Conservation (phyloP, 2,113 vertebrate genomes). For the Symphodus melops region DNA sequence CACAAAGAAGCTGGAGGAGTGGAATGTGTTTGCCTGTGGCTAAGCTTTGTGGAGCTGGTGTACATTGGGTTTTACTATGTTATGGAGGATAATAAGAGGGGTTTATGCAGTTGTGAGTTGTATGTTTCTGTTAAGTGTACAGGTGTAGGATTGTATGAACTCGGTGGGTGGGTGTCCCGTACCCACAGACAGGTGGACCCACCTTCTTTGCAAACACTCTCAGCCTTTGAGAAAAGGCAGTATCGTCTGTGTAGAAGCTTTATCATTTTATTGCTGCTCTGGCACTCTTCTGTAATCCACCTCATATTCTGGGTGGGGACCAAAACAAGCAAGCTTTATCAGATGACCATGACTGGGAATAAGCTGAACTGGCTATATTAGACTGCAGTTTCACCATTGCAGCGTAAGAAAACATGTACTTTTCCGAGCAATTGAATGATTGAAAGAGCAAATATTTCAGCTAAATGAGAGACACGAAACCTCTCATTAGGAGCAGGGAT, state of each 20-base stretch:
- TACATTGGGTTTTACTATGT: slow-evolving; percentile 63
- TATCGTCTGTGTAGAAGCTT: slow-evolving; percentile 55
- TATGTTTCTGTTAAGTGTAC: slow-evolving; percentile 62
- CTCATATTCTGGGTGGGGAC: slow-evolving; percentile 75
- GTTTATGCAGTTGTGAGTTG: slow-evolving; percentile 48
- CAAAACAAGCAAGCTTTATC: slow-evolving; percentile 79
- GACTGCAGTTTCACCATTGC: slow-evolving; percentile 49
- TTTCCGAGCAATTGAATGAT: slow-evolving; percentile 64
- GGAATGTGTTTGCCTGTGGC: slow-evolving; percentile 62
- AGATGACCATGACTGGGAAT: slow-evolving; percentile 72
- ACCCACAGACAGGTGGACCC: slow-evolving; percentile 63
- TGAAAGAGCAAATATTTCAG: slow-evolving; percentile 74
- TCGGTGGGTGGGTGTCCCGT: slow-evolving; percentile 51
- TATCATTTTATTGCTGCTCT: slow-evolving; percentile 74
- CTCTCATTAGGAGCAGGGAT: slow-evolving; percentile 69
- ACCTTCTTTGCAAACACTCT: slow-evolving; percentile 74
- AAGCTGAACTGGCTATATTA: slow-evolving; percentile 68
- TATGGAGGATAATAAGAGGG: slow-evolving; percentile 57
- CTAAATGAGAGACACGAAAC: slow-evolving; percentile 70
- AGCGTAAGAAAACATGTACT: slow-evolving; percentile 67
- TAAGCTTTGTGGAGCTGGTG: slow-evolving; percentile 59
- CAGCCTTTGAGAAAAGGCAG: slow-evolving; percentile 61
- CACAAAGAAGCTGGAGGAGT: slow-evolving; percentile 60
- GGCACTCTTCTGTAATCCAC: slow-evolving; percentile 68
- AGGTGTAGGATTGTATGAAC: slow-evolving; percentile 52